Percentiles rank a stretch among this genome's conserved stretches.
Evolutionary conservation across 2,797 vertebrate genomes (phyloP).

Genomic region (Craterocephalus amniculus): DNA sequence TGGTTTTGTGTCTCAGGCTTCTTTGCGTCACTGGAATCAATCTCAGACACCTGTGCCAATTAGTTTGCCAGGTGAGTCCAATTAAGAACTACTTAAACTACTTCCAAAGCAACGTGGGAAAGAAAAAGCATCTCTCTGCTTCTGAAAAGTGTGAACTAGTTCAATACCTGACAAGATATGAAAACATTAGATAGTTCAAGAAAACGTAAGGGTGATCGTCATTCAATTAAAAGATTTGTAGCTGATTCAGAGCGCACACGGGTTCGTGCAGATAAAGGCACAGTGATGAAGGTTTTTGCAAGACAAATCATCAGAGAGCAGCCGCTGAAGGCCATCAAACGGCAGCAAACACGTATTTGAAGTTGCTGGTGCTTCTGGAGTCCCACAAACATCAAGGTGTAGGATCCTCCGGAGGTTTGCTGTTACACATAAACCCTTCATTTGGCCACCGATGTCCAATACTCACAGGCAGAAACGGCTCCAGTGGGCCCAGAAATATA

Average conservation of each 20-base stretch:
- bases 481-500: too few relatives aligned
- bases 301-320: background rate
- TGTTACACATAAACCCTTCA: too few relatives aligned
- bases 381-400: background rate
- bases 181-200: background rate
- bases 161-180: background rate
- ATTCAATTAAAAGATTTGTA: background rate
- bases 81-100: too few relatives aligned
- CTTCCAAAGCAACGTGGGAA: conserved; percentile 1
- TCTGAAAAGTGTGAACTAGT: conserved; percentile 3
- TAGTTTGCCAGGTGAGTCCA: too few relatives aligned
- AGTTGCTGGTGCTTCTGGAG: background rate
- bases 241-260: background rate
- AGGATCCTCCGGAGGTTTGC: too few relatives aligned
- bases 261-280: background rate
- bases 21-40: too few relatives aligned
- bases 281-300: conserved; percentile 1
- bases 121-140: background rate
- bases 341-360: background rate
- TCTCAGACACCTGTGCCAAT: too few relatives aligned
- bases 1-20: too few relatives aligned
- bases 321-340: background rate
- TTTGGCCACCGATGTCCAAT: too few relatives aligned
- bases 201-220: background rate
- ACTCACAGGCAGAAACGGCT: too few relatives aligned